A percentile compares a stretch with the other conserved stretches of the same genome.
phyloP scores from a whole-genome alignment of 2,797 vertebrate species.

The Emys orbicularis region DNA sequence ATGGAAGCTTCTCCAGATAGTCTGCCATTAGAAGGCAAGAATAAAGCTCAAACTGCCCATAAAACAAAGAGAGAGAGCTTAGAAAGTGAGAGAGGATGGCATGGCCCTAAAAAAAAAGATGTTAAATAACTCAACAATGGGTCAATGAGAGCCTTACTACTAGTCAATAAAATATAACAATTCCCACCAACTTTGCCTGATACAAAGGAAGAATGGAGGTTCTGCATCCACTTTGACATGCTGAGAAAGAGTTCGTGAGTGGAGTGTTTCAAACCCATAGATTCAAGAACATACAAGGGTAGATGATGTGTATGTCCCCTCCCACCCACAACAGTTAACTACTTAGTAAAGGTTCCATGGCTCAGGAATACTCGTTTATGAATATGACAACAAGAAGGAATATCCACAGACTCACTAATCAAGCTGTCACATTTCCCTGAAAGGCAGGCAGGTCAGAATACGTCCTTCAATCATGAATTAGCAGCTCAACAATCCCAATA shows the following conservation, averaged over 20 bases:
- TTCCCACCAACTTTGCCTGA: neutral
- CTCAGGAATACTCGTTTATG: neutral
- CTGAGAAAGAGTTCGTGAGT: neutral
- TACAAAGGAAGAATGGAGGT: neutral
- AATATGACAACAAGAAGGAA: neutral
- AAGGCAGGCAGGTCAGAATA: neutral
- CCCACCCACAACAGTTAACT: neutral
- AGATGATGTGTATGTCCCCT: neutral
- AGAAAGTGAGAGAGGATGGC: neutral
- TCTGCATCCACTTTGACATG: neutral
- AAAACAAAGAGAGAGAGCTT: neutral
- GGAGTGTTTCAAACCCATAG: neutral
- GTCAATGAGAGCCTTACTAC: accelerated
- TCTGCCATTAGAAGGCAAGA: neutral
- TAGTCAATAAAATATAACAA: neutral
- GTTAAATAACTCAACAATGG: neutral
- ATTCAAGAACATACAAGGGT: neutral
- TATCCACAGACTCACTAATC: neutral
- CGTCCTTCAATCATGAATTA: slow-evolving; percentile 7
- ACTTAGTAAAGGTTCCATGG: neutral
- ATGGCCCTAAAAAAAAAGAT: neutral
- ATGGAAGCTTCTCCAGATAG: neutral
- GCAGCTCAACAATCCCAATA: neutral
- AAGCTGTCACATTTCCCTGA: neutral
- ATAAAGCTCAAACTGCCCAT: neutral